Evolutionary conservation across 2,113 vertebrate genomes (phyloP).

Genomic region (Oostethus manadensis): DNA sequence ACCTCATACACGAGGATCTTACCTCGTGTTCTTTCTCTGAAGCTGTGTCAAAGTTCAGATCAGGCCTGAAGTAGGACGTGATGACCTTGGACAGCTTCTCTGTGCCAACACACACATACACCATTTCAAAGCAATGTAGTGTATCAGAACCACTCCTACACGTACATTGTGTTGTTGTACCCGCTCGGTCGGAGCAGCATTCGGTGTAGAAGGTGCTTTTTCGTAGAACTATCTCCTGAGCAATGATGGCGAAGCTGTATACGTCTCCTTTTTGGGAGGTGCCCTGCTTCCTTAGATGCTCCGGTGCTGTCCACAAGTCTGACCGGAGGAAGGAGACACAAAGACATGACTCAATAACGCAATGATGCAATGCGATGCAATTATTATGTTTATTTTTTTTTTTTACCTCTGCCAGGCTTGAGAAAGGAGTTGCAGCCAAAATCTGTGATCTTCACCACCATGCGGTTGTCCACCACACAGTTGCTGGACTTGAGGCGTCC

Average conservation of each 20-base stretch:
- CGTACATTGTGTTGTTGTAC: constrained; percentile 32
- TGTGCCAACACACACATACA: constrained; percentile 49
- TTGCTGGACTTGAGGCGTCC: constrained; percentile 95
- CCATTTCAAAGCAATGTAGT: background rate
- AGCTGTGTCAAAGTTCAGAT: constrained; percentile 77
- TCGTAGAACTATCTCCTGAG: constrained; percentile 90
- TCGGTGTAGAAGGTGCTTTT: constrained; percentile 83
- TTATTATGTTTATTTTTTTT: too few species aligned
- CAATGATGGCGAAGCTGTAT: constrained; percentile 92
- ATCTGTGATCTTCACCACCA: constrained; percentile 98
- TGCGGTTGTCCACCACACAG: constrained; percentile 92
- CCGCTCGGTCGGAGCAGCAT: constrained; percentile 61
- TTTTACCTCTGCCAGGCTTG: constrained; percentile 78
- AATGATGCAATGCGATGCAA: background rate
- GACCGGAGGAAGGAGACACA: constrained; percentile 2
- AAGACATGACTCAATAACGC: background rate
- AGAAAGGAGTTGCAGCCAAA: constrained; percentile 91
- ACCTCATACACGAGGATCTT: constrained; percentile 11
- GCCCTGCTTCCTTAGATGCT: constrained; percentile 80
- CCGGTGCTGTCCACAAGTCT: constrained; percentile 95
- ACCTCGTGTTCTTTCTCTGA: constrained; percentile 86
- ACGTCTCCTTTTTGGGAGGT: constrained; percentile 94
- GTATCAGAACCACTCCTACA: background rate
- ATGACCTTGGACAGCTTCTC: constrained; percentile 86
- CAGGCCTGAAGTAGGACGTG: constrained; percentile 79